Evolutionary conservation across 2,888 invertebrate genomes (phyloP), one percentile per base, ranked within the genome.

Genomic region (Sarcophaga subvicina): DNA sequence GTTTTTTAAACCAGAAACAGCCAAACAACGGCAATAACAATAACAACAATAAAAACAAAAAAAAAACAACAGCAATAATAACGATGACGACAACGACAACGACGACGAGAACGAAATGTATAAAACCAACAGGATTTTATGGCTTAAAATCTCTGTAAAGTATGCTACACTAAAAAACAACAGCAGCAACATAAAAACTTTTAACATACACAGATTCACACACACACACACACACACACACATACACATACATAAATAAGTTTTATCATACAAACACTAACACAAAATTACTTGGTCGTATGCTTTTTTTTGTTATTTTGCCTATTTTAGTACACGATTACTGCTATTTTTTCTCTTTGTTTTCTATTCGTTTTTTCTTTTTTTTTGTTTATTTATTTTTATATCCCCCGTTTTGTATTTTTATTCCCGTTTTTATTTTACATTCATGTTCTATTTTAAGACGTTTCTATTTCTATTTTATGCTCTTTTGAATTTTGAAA

Each of bases 61-160:
- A 22, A 27, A 76, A 37, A 37, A 49, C 49, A 45, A 72, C 37
- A 49, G 47, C 59, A 14, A 72, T 64, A 60, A 67, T 60, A 22
- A 54, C 45, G 49, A 62, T n/a, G 20, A 20, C 47, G 12, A 70
- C 49, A 72, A 78, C 67, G 77, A 67, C 67, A 72, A 78, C 67
- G 77, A 67, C 37, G 12, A 63, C 60, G 49, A 62, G 2, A 22
- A 49, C 49, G 14, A 49, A 22, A 75, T 75, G 63, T 63, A 66
- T 78, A 76, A 84, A 64, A n/a, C 73, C 63, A 73, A 78, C 75
- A 69, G 87, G 78, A 87, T 82, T 87, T 87, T 76, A 82, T 79
- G 84, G 76, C 76, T 71, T 72, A 14, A 80, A 84, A 85, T 84
- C 84, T 84, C 87, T 79, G 84, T 79, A 82, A 87, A 87, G 75